Percentiles rank a stretch among this genome's conserved stretches.
phyloP scores from a whole-genome alignment of 2,888 invertebrate genomes.

The Drosophila buzzatii region DNA sequence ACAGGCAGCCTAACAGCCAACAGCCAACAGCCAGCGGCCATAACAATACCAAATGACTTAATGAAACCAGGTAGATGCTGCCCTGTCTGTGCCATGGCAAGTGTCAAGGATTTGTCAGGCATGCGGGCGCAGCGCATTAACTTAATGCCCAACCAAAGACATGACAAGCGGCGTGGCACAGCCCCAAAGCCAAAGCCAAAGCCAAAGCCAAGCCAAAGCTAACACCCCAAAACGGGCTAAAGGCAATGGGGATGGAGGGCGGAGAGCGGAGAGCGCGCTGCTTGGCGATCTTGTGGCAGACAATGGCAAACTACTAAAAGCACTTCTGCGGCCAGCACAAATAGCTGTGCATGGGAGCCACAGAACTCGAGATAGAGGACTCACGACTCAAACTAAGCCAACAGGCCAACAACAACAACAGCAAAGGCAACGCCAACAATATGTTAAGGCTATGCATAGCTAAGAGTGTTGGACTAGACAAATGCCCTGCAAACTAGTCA shows the following conservation, averaged over 20 bases:
- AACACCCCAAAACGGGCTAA: conserved; percentile 12
- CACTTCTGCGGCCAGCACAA: conserved; percentile 72
- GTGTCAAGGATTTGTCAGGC: conserved; percentile 71
- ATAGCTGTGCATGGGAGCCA: conserved; percentile 33
- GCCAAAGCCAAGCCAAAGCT: conserved; percentile 11
- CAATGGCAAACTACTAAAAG: conserved; percentile 78
- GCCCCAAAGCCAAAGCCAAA: conserved; percentile 13
- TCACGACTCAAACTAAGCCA: conserved; percentile 46
- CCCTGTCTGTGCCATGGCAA: conserved; percentile 48
- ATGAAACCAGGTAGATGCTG: conserved; percentile 62
- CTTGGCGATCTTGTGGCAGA: conserved; percentile 59
- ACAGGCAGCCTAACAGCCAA: conserved; percentile 22
- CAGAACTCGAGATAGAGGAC: conserved; percentile 37
- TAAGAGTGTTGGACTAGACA: not conserved
- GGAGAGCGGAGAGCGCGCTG: not conserved
- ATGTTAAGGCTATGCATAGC: not conserved
- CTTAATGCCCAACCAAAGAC: conserved; percentile 77
- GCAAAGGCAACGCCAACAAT: conserved; percentile 25
- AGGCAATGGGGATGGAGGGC: not conserved
- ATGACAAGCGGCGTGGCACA: conserved; percentile 56
- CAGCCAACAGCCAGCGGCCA: conserved; percentile 44
- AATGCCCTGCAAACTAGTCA: not conserved
- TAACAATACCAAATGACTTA: conserved; percentile 79
- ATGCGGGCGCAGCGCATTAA: conserved; percentile 67
- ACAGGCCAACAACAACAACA: conserved; percentile 12